Evolutionary conservation across 2,797 vertebrate species (phyloP), one percentile per base, ranked within the genome.

Genomic region (Tapirus indicus): DNA sequence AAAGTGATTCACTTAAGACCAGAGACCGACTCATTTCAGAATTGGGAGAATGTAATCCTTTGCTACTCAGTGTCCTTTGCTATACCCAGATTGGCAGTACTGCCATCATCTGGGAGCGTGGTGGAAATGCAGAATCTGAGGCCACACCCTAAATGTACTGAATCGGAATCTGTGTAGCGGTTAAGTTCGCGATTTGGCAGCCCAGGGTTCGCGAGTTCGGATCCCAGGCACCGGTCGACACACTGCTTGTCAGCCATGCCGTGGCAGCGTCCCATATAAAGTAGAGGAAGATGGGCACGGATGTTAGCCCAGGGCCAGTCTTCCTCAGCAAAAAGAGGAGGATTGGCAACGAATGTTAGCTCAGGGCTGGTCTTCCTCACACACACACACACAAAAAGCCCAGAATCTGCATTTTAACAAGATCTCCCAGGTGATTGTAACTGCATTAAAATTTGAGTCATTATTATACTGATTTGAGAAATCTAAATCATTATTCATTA

Each of bases 101-200:
- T 94, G 47, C 27, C 47, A 13, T 91, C 21, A 71, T 27, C 82
- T 83, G 75, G 32, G 56, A 94, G 32, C 47, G 54, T 88, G 47
- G 23, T 96, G 72, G 66, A 88, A 91, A 62, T 69, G 32, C 6
- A 62, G 56, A 79, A 78, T 93, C n/a, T 92, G 64, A 95, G 85
- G 35, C 25, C 18, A 41, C 23, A 66, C 21, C 14, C 21, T 56
- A 29, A 35, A 74, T 74, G 58, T 88, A 38, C 64, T 93, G 29
- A 91, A 41, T 78, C 58, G 80, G 27, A 75, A 85, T 52, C 13
- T 69, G 41, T 38, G 38, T 38, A 38, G 38, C 38, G 38, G 38
- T 38, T 38, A 38, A 38, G 38, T 38, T 38, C 38, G 38, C 38
- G 38, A 2, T 38, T 38, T 38, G 38, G 38, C 38, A 38, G 38